Evolutionary conservation across 2,888 invertebrate genomes (phyloP).

Genomic region (Onchidella celtica): DNA sequence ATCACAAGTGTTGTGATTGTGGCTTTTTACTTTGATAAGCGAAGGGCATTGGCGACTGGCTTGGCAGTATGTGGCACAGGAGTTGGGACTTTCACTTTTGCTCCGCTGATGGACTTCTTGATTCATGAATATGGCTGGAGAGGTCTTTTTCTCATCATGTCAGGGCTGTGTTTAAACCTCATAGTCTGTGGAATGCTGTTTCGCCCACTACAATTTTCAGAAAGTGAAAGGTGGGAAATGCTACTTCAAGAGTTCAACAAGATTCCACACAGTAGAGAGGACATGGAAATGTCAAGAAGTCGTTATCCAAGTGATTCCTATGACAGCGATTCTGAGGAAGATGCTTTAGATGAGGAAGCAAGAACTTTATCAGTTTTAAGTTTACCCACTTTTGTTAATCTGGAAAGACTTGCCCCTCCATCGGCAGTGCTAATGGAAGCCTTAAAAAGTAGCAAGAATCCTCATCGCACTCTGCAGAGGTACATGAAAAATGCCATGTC

Average conservation of each 20-base stretch:
- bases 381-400: constrained; percentile 41
- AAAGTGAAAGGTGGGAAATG: constrained; percentile 63
- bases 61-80: constrained; percentile 79
- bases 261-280: constrained; percentile 57
- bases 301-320: constrained; percentile 37
- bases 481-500: constrained; percentile 48
- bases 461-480: constrained; percentile 42
- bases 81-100: constrained; percentile 78
- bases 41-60: constrained; percentile 79
- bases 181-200: constrained; percentile 76
- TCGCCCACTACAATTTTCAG: constrained; percentile 72
- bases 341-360: constrained; percentile 16
- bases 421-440: constrained; percentile 39
- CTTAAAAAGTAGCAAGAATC: constrained; percentile 42
- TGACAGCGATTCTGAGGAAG: constrained; percentile 21
- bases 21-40: constrained; percentile 80
- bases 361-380: constrained; percentile 34
- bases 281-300: constrained; percentile 25
- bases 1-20: constrained; percentile 79
- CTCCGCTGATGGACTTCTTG: constrained; percentile 75
- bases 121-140: constrained; percentile 77
- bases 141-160: constrained; percentile 76
- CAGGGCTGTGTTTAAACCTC: constrained; percentile 76
- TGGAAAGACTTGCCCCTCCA: neutral
- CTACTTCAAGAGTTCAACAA: constrained; percentile 70